Percentiles rank a stretch among this genome's conserved stretches.
Conservation (phyloP, 1,140 invertebrate species). For the Caenorhabditis inopinata region DNA sequence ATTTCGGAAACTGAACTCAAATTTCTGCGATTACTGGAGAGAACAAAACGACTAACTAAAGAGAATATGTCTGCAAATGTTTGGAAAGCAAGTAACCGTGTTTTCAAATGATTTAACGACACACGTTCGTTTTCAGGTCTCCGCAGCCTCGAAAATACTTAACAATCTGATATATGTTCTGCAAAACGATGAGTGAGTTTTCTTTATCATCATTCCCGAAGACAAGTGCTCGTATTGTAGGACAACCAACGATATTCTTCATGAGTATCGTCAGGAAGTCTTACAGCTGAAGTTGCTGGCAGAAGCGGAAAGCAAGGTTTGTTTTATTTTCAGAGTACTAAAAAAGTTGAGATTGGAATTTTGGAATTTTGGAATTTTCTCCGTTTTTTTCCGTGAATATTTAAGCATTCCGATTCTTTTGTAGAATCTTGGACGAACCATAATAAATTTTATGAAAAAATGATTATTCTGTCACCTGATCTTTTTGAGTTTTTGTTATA, state of each 20-base stretch:
- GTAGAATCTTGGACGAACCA: too few relatives aligned
- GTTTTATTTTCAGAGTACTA: slow-evolving; percentile 6
- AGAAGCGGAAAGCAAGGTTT: slow-evolving; percentile 53
- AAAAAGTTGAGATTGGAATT: background rate
- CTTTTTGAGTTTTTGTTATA: slow-evolving; percentile 38
- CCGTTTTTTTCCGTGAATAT: too few relatives aligned
- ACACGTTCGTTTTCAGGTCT: background rate
- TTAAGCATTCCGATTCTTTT: too few relatives aligned
- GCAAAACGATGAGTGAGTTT: background rate
- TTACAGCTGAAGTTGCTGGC: slow-evolving; percentile 53
- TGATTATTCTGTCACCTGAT: too few relatives aligned
- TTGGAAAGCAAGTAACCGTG: slow-evolving; percentile 37
- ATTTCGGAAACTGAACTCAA: slow-evolving; percentile 48
- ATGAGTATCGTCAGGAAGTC: slow-evolving; percentile 55
- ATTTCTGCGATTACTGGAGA: slow-evolving; percentile 54
- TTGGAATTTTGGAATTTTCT: too few relatives aligned
- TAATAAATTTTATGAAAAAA: too few relatives aligned
- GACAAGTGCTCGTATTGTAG: slow-evolving; percentile 39
- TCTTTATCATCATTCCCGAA: background rate
- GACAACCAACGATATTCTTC: slow-evolving; percentile 48
- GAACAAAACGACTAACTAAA: slow-evolving; percentile 49
- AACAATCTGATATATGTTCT: background rate
- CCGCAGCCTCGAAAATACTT: background rate
- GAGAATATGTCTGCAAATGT: slow-evolving; percentile 51
- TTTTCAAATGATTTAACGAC: slow-evolving; percentile 27